Conservation (phyloP, 2,113 vertebrate species). For the Alces alces region DNA sequence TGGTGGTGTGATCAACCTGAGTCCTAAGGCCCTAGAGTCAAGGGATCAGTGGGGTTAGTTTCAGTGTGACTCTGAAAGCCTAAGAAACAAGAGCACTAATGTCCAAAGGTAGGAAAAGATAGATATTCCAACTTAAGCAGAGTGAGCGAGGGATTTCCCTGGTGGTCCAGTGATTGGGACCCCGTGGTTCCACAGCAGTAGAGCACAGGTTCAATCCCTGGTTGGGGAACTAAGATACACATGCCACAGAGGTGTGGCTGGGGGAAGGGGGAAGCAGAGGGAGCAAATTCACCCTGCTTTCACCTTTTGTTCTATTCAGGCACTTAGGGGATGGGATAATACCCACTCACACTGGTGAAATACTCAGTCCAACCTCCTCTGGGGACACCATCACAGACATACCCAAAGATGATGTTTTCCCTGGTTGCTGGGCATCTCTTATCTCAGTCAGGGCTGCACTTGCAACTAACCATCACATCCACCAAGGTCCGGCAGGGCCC, state of each 20-base stretch:
- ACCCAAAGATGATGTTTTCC: neutral
- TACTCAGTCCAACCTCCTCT: neutral
- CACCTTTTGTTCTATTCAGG: neutral
- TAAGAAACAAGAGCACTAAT: neutral
- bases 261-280: neutral
- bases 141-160: neutral
- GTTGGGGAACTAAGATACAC: neutral
- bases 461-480: neutral
- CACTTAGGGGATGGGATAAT: too few relatives aligned
- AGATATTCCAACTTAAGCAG: too few relatives aligned
- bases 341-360: neutral
- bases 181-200: rapidly evolving
- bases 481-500: neutral
- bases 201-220: neutral
- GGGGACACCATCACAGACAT: neutral
- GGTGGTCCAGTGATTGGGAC: neutral
- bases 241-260: rapidly evolving
- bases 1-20: neutral
- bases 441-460: neutral
- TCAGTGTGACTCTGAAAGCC: neutral
- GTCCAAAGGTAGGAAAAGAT: neutral
- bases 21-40: neutral
- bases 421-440: neutral
- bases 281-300: neutral
- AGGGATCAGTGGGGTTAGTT: rapidly evolving